phyloP scores from a whole-genome alignment of 2,888 invertebrate genomes.

The Luperina nickerlii region DNA sequence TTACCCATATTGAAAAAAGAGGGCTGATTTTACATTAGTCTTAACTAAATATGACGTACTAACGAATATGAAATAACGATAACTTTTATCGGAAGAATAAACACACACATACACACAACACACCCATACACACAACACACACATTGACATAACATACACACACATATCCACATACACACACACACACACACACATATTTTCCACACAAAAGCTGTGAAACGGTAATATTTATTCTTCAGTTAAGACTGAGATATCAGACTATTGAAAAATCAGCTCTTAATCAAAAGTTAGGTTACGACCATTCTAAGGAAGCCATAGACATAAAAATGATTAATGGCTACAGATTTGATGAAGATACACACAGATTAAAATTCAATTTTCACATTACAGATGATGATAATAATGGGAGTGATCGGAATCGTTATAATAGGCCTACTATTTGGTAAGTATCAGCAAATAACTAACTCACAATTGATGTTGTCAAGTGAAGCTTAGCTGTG shows the following conservation, averaged over 20 bases:
- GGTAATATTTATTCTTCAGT: neutral
- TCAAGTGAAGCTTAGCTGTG: conserved; percentile 67
- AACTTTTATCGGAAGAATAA: neutral
- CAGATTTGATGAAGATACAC: neutral
- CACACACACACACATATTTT: too few relatives aligned
- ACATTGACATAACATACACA: too few relatives aligned
- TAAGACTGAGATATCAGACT: neutral
- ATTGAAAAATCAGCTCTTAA: neutral
- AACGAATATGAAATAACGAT: too few relatives aligned
- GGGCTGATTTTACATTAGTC: too few relatives aligned
- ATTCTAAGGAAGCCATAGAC: neutral
- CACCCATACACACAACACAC: too few relatives aligned
- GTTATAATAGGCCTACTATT: conserved; percentile 96
- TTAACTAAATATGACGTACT: too few relatives aligned
- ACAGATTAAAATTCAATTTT: neutral
- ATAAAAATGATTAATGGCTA: neutral
- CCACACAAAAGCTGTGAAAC: neutral
- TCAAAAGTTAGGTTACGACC: neutral
- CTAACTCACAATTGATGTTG: conserved; percentile 68
- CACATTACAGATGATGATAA: conserved; percentile 95
- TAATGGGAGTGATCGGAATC: conserved; percentile 95
- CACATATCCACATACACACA: too few relatives aligned
- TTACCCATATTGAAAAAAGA: too few relatives aligned
- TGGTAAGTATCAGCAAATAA: conserved; percentile 91
- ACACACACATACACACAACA: too few relatives aligned